phyloP scores from a whole-genome alignment of 2,113 vertebrate genomes.

The Camelus bactrianus region DNA sequence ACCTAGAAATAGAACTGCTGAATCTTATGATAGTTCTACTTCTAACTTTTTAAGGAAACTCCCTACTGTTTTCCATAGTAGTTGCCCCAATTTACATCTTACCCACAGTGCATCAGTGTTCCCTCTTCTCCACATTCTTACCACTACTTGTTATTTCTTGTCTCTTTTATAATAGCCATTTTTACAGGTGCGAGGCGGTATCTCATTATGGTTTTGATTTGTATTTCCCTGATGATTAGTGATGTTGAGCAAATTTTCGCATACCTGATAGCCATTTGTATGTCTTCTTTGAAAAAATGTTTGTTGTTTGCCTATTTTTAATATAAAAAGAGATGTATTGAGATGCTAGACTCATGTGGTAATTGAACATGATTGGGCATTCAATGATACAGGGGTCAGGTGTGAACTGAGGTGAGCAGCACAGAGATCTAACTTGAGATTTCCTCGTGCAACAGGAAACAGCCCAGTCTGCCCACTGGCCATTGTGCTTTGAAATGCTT shows the following conservation, averaged over 20 bases:
- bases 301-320: too few relatives aligned
- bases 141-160: neutral
- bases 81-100: neutral
- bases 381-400: neutral
- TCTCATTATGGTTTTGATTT: neutral
- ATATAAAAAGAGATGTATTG: constrained; percentile 51
- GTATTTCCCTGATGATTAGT: neutral
- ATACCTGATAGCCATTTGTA: too few relatives aligned
- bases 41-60: too few relatives aligned
- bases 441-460: neutral
- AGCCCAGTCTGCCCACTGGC: neutral
- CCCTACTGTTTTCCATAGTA: too few relatives aligned
- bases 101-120: neutral
- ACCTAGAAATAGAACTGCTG: too few relatives aligned
- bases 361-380: neutral
- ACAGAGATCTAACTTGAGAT: neutral
- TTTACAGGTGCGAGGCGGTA: neutral
- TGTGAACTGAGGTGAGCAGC: neutral
- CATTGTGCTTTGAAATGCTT: constrained; percentile 65
- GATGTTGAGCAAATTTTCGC: too few relatives aligned
- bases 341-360: constrained; percentile 25
- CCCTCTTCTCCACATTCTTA: neutral
- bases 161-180: neutral
- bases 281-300: too few relatives aligned
- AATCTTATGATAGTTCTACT: too few relatives aligned